These are phyloP conservation scores for Neria commutata DNA, from an alignment of 2,888 invertebrate genomes.

Conservation along the genomic window DNA sequence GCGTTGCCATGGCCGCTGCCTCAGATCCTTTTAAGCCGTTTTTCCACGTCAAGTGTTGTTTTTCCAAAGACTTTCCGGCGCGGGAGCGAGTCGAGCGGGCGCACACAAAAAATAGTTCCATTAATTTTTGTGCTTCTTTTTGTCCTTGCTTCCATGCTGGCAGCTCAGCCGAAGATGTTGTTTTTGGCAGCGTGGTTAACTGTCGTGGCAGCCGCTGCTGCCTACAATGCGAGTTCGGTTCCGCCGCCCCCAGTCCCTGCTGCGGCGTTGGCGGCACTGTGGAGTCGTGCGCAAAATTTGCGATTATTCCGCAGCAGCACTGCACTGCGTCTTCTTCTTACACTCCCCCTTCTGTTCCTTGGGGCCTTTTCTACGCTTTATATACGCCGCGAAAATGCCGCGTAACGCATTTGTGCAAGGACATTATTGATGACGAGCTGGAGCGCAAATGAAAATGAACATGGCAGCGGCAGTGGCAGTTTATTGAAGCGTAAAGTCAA, in stretches of 20 bases:
- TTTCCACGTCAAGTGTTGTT: conserved; percentile 16
- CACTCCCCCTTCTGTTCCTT: conserved; percentile 16
- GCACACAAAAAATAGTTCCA: conserved; percentile 53
- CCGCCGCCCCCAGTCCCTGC: conserved; percentile 8
- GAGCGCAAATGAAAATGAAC: conserved; percentile 33
- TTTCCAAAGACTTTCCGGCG: conserved; percentile 12
- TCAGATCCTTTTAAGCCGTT: conserved; percentile 17
- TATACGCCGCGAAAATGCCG: conserved; percentile 4
- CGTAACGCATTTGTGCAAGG: conserved; percentile 39
- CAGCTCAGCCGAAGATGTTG: not conserved
- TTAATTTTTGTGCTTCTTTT: conserved; percentile 58
- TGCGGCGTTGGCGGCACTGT: not conserved
- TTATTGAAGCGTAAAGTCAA: conserved; percentile 55
- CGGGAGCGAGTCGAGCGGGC: too few relatives aligned
- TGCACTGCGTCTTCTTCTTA: conserved; percentile 10
- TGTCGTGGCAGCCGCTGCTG: not conserved
- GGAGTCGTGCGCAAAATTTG: not conserved
- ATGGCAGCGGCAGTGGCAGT: conserved; percentile 43
- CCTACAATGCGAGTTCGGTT: too few relatives aligned
- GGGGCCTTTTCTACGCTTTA: conserved; percentile 4
- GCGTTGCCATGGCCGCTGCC: too few relatives aligned
- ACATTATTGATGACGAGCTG: conserved; percentile 52
- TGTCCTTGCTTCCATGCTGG: conserved; percentile 29
- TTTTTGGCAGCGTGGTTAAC: not conserved
- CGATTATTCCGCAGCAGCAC: not conserved